Evolutionary conservation across 2,888 invertebrate genomes (phyloP).

Genomic region (Ethmia dodecea): DNA sequence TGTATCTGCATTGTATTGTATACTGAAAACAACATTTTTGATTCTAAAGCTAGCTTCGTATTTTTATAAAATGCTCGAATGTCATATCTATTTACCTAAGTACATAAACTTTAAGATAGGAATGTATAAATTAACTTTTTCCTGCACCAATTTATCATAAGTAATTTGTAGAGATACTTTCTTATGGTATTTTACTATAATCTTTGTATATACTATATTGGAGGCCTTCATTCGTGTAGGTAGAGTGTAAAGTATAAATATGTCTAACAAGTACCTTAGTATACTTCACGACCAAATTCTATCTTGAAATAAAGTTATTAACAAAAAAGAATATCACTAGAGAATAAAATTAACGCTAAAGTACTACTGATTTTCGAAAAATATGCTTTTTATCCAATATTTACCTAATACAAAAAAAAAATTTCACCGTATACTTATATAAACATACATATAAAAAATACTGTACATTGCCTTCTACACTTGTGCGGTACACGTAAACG

Average conservation of each 20-base stretch:
- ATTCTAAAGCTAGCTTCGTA: too few species aligned
- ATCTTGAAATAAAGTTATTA: slow-evolving; percentile 37
- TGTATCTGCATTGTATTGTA: too few species aligned
- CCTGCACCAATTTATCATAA: slow-evolving; percentile 28
- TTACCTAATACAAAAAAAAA: too few species aligned
- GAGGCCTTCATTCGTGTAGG: slow-evolving; percentile 67
- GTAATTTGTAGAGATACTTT: slow-evolving; percentile 40
- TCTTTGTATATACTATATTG: slow-evolving; percentile 55
- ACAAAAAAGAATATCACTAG: slow-evolving; percentile 49
- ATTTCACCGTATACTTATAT: too few species aligned
- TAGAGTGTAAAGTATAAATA: slow-evolving; percentile 38
- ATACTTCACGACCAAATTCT: slow-evolving; percentile 64
- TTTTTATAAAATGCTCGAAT: too few species aligned
- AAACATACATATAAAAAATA: too few species aligned
- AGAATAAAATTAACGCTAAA: slow-evolving; percentile 36
- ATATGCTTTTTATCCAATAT: slow-evolving; percentile 35
- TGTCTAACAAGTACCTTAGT: slow-evolving; percentile 30
- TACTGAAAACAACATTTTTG: too few species aligned
- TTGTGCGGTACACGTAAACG: slow-evolving; percentile 6
- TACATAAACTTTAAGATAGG: too few species aligned
- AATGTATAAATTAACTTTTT: neutral
- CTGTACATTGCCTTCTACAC: slow-evolving; percentile 13
- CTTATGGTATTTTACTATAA: slow-evolving; percentile 37
- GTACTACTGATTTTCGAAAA: slow-evolving; percentile 32
- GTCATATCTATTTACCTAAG: too few species aligned